Percentiles rank a stretch among this genome's conserved stretches.
These are phyloP conservation scores for Rattus rattus DNA, from an alignment of 2,113 vertebrate genomes.

Conservation along the genomic window DNA sequence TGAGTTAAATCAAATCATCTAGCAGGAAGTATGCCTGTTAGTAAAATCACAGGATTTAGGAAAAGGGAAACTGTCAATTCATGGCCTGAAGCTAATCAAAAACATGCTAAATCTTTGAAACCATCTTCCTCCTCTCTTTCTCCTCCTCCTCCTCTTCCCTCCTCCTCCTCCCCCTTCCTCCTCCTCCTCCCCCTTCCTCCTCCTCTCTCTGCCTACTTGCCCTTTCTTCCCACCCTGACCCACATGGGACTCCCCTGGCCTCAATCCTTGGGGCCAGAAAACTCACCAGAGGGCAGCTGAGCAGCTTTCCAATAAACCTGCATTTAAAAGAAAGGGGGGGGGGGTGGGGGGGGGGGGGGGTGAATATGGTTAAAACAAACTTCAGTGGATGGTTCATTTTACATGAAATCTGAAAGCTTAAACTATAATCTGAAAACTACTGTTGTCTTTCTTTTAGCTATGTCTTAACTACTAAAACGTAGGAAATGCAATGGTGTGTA, in stretches of 20 bases:
- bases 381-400: neutral
- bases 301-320: too few relatives aligned
- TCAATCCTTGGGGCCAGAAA: too few relatives aligned
- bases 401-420: slow-evolving; percentile 35
- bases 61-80: slow-evolving; percentile 71
- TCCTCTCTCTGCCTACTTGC: too few relatives aligned
- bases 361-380: neutral
- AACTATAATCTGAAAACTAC: neutral
- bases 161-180: too few relatives aligned
- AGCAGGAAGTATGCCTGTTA: slow-evolving; percentile 65
- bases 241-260: too few relatives aligned
- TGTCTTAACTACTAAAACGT: neutral
- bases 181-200: too few relatives aligned
- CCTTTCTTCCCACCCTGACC: too few relatives aligned
- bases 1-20: slow-evolving; percentile 58
- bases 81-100: slow-evolving; percentile 77
- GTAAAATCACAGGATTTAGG: slow-evolving; percentile 72
- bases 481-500: neutral
- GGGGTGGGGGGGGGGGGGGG: too few relatives aligned
- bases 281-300: too few relatives aligned
- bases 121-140: slow-evolving; percentile 56
- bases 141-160: too few relatives aligned
- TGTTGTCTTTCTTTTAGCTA: neutral
- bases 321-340: too few relatives aligned
- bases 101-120: slow-evolving; percentile 88